These are phyloP conservation scores for Thyatira batis DNA, from an alignment of 2,888 invertebrate species.

Conservation along the genomic window DNA sequence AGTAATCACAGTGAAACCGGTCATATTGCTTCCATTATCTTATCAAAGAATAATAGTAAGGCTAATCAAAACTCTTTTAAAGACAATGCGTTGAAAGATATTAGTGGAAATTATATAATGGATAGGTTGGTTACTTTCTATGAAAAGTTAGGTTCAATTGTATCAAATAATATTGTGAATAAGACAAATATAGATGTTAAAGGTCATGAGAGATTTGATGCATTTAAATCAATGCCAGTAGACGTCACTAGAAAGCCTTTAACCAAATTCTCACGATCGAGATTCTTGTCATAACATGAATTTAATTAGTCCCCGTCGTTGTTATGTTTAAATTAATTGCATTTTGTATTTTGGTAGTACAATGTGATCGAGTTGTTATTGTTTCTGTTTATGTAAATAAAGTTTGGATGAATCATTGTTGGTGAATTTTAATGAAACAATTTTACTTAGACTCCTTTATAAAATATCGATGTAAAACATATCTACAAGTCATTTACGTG, in stretches of 20 bases:
- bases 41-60: not conserved
- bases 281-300: not conserved
- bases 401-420: too few species aligned
- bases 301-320: not conserved
- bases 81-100: not conserved
- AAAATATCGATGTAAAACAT: not conserved
- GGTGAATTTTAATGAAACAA: too few species aligned
- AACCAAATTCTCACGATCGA: not conserved
- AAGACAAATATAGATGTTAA: not conserved
- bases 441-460: not conserved
- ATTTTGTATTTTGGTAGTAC: not conserved
- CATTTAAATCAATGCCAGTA: not conserved
- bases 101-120: not conserved
- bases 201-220: not conserved
- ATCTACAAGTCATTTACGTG: not conserved
- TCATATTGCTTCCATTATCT: not conserved
- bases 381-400: not conserved
- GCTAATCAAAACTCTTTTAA: not conserved
- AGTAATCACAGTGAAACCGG: not conserved
- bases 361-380: not conserved
- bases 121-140: not conserved
- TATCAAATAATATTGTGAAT: not conserved
- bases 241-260: not conserved
- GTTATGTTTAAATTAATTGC: not conserved
- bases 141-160: not conserved